phyloP scores from a whole-genome alignment of 2,113 vertebrate genomes.

The Stigmatopora argus region DNA sequence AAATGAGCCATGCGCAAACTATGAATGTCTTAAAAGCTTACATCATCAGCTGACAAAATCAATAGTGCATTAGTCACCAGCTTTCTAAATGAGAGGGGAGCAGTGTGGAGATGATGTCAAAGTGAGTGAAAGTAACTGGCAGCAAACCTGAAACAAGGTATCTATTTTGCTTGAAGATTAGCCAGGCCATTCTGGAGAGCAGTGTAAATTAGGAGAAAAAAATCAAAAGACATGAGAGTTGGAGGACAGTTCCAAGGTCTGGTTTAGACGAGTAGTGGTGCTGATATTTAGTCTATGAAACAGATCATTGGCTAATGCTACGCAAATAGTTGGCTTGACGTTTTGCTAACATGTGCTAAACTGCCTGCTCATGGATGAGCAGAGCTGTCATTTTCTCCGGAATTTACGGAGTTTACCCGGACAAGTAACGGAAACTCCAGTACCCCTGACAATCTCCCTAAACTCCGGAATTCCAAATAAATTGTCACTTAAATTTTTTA shows the following conservation, averaged over 20 bases:
- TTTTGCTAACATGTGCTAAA: too few relatives aligned
- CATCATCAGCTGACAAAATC: constrained; percentile 12
- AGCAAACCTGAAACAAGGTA: neutral
- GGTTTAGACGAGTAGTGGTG: neutral
- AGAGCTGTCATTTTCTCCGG: too few relatives aligned
- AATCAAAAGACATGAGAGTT: neutral
- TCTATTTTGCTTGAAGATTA: neutral
- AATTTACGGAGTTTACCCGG: too few relatives aligned
- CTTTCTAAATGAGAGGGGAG: constrained; percentile 6
- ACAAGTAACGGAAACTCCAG: too few relatives aligned
- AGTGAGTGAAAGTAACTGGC: neutral
- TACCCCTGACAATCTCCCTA: too few relatives aligned
- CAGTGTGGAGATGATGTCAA: neutral
- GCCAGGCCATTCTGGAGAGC: neutral
- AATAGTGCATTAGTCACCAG: constrained; percentile 18
- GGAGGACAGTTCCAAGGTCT: neutral
- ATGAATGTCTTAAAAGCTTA: constrained; percentile 13
- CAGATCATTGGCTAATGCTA: neutral
- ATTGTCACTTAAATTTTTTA: too few relatives aligned
- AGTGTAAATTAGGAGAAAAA: neutral
- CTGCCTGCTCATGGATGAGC: too few relatives aligned
- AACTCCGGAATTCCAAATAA: too few relatives aligned
- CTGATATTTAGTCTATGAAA: neutral
- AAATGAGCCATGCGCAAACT: neutral
- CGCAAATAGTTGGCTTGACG: neutral